Conservation (phyloP, 2,797 vertebrate species). For the Microcaecilia unicolor region DNA sequence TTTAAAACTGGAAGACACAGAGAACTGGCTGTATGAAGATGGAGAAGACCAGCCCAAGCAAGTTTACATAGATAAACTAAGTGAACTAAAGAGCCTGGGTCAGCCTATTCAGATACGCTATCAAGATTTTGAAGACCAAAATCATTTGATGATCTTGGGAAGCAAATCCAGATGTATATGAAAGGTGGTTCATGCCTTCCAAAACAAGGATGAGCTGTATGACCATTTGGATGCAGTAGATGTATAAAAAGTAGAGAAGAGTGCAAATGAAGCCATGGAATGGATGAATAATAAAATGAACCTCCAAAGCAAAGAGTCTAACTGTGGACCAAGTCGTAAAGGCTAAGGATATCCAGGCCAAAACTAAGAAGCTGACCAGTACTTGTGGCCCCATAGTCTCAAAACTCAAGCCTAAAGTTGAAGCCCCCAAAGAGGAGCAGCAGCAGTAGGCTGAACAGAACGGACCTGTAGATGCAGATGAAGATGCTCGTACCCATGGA, state of each 20-base stretch:
- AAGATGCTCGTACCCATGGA: slow-evolving; percentile 32
- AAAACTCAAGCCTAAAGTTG: slow-evolving; percentile 91
- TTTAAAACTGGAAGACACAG: slow-evolving; percentile 88
- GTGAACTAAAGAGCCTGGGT: slow-evolving; percentile 83
- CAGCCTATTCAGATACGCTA: slow-evolving; percentile 78
- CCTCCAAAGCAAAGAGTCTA: slow-evolving; percentile 82
- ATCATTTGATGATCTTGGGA: slow-evolving; percentile 84
- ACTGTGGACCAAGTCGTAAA: slow-evolving; percentile 77
- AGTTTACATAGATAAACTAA: slow-evolving; percentile 89
- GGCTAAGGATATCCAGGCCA: slow-evolving; percentile 74
- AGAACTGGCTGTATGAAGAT: slow-evolving; percentile 95
- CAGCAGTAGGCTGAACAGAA: slow-evolving; percentile 76
- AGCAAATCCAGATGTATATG: slow-evolving; percentile 90
- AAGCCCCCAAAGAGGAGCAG: slow-evolving; percentile 82
- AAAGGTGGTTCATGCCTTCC: slow-evolving; percentile 82
- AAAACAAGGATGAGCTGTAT: slow-evolving; percentile 88
- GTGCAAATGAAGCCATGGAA: slow-evolving; percentile 75
- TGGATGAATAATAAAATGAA: slow-evolving; percentile 96
- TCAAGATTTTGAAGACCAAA: slow-evolving; percentile 84
- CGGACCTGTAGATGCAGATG: slow-evolving; percentile 78
- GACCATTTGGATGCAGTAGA: slow-evolving; percentile 84
- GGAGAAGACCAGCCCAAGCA: slow-evolving; percentile 96
- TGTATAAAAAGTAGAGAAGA: slow-evolving; percentile 77
- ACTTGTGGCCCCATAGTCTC: slow-evolving; percentile 73
- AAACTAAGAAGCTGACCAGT: slow-evolving; percentile 80